Evolutionary conservation across 2,888 invertebrate species (phyloP).

Genomic region (Desoria tigrina): DNA sequence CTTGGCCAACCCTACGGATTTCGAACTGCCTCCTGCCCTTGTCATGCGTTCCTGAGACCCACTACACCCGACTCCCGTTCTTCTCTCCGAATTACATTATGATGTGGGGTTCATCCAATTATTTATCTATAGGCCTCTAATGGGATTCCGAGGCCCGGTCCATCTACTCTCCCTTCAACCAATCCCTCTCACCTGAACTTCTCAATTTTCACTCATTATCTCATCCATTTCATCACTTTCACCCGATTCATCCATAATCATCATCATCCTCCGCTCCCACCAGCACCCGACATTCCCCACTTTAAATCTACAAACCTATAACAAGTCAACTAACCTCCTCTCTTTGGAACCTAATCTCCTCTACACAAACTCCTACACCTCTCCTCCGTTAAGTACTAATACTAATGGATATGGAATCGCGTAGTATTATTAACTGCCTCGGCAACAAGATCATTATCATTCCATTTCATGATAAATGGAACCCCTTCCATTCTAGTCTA

Average conservation of each 20-base stretch:
- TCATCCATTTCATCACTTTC: slow-evolving; percentile 23
- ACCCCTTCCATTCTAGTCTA: slow-evolving; percentile 1
- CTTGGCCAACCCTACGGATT: slow-evolving; percentile 53
- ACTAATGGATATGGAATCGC: no score
- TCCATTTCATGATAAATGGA: slow-evolving; percentile 15
- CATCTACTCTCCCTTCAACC: slow-evolving; percentile 28
- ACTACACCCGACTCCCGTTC: slow-evolving; percentile 7
- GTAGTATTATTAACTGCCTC: slow-evolving; percentile 6
- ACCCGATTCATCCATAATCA: slow-evolving; percentile 15
- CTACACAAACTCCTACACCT: no score
- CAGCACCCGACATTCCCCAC: no score
- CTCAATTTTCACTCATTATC: slow-evolving; percentile 27
- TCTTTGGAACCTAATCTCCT: no score
- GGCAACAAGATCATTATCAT: slow-evolving; percentile 15
- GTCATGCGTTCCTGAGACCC: slow-evolving; percentile 50
- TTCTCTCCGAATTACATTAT: slow-evolving; percentile 39
- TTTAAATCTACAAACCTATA: no score
- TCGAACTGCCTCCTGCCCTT: slow-evolving; percentile 47
- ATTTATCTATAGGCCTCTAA: slow-evolving; percentile 50
- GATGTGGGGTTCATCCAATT: slow-evolving; percentile 51
- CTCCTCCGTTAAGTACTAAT: no score
- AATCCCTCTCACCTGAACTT: slow-evolving; percentile 38
- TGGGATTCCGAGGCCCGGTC: slow-evolving; percentile 41
- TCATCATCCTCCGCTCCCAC: no score
- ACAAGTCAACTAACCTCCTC: no score